Evolutionary conservation across 1,140 invertebrate species (phyloP), one percentile per base, ranked within the genome.

Genomic region (Dysdera silvatica): DNA sequence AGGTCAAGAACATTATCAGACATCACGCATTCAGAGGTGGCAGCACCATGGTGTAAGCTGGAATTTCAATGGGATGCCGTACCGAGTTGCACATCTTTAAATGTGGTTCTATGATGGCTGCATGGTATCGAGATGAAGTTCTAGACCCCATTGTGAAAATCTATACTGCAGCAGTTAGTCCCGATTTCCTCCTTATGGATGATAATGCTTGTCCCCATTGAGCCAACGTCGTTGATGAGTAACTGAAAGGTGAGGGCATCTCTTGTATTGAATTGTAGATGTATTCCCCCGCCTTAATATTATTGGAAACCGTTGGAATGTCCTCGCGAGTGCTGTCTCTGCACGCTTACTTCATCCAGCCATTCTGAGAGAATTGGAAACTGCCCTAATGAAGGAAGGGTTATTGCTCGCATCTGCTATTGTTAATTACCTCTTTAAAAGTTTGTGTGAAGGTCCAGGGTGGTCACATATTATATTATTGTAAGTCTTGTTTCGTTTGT

Each of bases 71-170:
- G 23, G 47, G 14, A 28, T 49, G 29, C n/a, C 47, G 41, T 18
- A 45, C 41, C 41, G 41, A 45, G 7, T 6, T 45, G 47, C 47
- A 49, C 47, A 49, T 49, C 47, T 49, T 24, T 28, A 49, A n/a
- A 49, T n/a, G 24, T 10, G 24, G 47, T 49, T 49, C 14, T 49
- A 3, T 49, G 47, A 49, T n/a, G 14, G 14, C 24, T 6, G 18
- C 29, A 4, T n/a, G 47, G 14, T 49, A 49, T 49, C 47, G 24
- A 7, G n/a, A 49, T 49, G 47, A 49, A 49, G 47, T 49, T 5
- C 47, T 49, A 49, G 47, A 49, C 6, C 47, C 47, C 47, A 24
- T 6, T 24, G 47, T 49, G 24, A 28, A 4, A 49, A 26, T 49
- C 23, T 49, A n/a, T n/a, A 28, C 47, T 49, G 47, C 47, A 49